Base-by-base conservation (phyloP, 2,888 invertebrate species). In the Stenotaenia linearis region DNA sequence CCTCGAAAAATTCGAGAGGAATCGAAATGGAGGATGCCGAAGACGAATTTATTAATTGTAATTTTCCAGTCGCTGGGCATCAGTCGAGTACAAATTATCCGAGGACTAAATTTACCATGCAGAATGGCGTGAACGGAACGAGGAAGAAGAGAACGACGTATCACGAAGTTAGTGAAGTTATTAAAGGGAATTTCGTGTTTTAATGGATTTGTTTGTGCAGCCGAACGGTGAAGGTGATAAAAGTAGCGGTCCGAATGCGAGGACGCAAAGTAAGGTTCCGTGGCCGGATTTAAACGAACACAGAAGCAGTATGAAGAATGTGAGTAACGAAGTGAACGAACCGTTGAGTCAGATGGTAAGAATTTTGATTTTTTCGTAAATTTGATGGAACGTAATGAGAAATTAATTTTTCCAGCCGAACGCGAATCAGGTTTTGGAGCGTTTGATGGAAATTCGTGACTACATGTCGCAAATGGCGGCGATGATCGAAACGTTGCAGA, bases 381-480 rank as follows among this genome's bases (percentile, higher is more conserved):
- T 18, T 50, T 21, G 10, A 15, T 40, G 15, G 25, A 25, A 10
- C 18, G 0, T n/a, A 25, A 23, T 69, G 15, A 40, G n/a, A 40
- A 15, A 10, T 45, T 40, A 40, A 40, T 40, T 12, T 12, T 69
- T 80, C 1, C 75, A 80, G 80, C 75, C 77, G 12, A 50, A 79
- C 50, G 78, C 79, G 6, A 80, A 89, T 25, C 90, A 91, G 78
- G 91, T 92, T 56, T 91, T 92, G 84, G 90, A 90, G 37, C 89
- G 91, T 76, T 87, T 92, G 21, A 90, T 90, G 80, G 91, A 92
- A 86, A 92, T 92, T 82, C 87, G 91, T 77, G 92, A 92, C 84
- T 92, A 92, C 84, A 91, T 86, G 9, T 79, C 76, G 28, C 80
- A 80, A 37, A 74, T 80, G 4, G 77, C 79, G 4, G 25, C 40